Evolutionary conservation across 1,140 invertebrate species (phyloP), one percentile per base, ranked within the genome.

Genomic region (Cyrtorhinus lividipennis): DNA sequence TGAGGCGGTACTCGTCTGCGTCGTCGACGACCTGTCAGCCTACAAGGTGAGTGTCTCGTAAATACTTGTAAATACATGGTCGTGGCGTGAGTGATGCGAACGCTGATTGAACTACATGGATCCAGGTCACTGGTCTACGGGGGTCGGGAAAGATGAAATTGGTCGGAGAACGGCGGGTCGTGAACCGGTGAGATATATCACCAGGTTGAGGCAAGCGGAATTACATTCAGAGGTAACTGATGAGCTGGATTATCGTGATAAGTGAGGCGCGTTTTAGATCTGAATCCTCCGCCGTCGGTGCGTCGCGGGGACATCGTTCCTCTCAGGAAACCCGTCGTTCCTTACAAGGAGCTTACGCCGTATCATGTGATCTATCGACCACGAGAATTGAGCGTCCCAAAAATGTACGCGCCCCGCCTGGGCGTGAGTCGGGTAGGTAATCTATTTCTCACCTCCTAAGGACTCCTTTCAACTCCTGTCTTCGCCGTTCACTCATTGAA

Each of bases 1-100:
- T 67, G 89, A 92, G 73, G 90, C 88, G 0, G 81, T 85, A 48
- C 78, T 93, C 24, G 80, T 85, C 22, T 93, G 90, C 68, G 78
- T 86, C 24, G 88, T 92, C 3, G 82, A 90, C 71, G 87, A 91
- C 72, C 77, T 92, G 57, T 86, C 82, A 24, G 78, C 80, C 1
- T 92, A 86, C 73, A 92, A 91, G 85, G 89, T 92, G 78, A 77
- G 72, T 61, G 1, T 22, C 2, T 59, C n/a, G n/a, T n/a, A n/a
- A n/a, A n/a, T n/a, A n/a, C n/a, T n/a, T n/a, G n/a, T 22, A 25
- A n/a, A n/a, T n/a, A n/a, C n/a, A n/a, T n/a, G n/a, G n/a, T n/a
- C n/a, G n/a, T n/a, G n/a, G n/a, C n/a, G 27, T 45, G n/a, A n/a
- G n/a, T n/a, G n/a, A n/a, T n/a, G n/a, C n/a, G n/a, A n/a, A n/a